A percentile compares a stretch with the other conserved stretches of the same genome.
These are phyloP conservation scores for Hipparchia semele DNA, from an alignment of 2,888 invertebrate genomes.

Conservation along the genomic window DNA sequence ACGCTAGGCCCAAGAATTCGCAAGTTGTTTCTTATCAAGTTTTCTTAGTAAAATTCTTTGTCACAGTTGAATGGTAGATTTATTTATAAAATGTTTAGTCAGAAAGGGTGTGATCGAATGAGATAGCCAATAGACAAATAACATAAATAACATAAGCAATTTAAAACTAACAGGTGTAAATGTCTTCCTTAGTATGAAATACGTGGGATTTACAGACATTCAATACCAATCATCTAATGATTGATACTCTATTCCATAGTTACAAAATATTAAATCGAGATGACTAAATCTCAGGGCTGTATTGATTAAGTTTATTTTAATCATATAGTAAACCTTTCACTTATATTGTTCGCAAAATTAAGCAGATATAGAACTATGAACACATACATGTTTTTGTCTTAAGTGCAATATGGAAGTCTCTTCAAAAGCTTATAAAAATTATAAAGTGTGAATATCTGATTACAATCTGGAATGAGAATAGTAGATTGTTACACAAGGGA, in stretches of 20 bases:
- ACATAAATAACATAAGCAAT: not conserved
- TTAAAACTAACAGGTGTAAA: not conserved
- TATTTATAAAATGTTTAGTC: not conserved
- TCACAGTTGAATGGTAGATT: conserved; percentile 2
- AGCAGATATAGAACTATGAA: conserved; percentile 9
- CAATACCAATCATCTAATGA: conserved; percentile 61
- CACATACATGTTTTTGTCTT: not conserved
- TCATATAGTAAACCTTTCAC: conserved; percentile 73
- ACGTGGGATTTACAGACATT: conserved; percentile 60
- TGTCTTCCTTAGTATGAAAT: conserved; percentile 47
- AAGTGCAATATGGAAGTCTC: not conserved
- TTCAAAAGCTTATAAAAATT: not conserved
- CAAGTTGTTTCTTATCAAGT: not conserved
- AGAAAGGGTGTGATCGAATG: not conserved
- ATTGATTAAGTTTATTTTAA: conserved; percentile 73
- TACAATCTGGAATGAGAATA: not conserved
- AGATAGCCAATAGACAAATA: not conserved
- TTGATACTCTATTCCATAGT: conserved; percentile 60
- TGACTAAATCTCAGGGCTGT: conserved; percentile 49
- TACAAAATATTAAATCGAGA: conserved; percentile 55
- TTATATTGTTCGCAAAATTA: conserved; percentile 57
- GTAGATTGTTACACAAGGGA: no score
- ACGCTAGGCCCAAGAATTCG: not conserved
- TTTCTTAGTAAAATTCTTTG: conserved; percentile 16
- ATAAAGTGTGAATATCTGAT: not conserved